These are phyloP conservation scores for Orchestes rusci DNA, from an alignment of 2,888 invertebrate species.

Conservation along the genomic window DNA sequence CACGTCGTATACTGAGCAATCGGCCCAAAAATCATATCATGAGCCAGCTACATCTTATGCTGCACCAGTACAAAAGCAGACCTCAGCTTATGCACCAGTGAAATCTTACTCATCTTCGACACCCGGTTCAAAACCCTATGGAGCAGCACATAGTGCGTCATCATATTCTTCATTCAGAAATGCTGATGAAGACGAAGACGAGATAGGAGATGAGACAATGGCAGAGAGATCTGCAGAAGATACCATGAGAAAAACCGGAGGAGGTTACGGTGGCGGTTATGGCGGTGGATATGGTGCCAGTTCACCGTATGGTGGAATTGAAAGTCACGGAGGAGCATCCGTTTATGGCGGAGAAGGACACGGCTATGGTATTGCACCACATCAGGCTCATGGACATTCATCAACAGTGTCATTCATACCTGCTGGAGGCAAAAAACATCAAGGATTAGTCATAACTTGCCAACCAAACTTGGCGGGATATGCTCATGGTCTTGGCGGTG, in stretches of 20 bases:
- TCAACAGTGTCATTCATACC: conserved; percentile 13
- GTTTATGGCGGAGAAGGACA: conserved; percentile 5
- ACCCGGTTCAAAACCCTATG: conserved; percentile 24
- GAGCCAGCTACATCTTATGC: conserved; percentile 21
- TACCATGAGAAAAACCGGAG: conserved; percentile 17
- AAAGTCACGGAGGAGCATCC: background rate
- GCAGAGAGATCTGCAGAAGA: conserved; percentile 6
- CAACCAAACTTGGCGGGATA: conserved; percentile 43
- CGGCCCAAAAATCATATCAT: too few relatives aligned
- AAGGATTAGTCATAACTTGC: conserved; percentile 42
- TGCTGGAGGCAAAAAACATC: conserved; percentile 29
- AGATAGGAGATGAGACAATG: background rate
- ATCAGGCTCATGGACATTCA: conserved; percentile 2
- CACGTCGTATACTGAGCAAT: conserved; percentile 17
- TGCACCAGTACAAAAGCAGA: too few relatives aligned
- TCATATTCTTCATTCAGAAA: conserved; percentile 19
- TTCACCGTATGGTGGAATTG: conserved; percentile 9
- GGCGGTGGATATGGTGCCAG: conserved; percentile 19
- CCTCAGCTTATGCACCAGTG: conserved; percentile 19
- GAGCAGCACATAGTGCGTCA: conserved; percentile 18
- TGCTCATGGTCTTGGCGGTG: conserved; percentile 30
- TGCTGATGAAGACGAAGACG: conserved; percentile 21
- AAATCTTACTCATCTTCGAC: conserved; percentile 12
- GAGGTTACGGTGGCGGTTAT: conserved; percentile 9
- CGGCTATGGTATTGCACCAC: background rate